Conservation (phyloP, 2,888 invertebrate species). For the Eristalis intricaria region DNA sequence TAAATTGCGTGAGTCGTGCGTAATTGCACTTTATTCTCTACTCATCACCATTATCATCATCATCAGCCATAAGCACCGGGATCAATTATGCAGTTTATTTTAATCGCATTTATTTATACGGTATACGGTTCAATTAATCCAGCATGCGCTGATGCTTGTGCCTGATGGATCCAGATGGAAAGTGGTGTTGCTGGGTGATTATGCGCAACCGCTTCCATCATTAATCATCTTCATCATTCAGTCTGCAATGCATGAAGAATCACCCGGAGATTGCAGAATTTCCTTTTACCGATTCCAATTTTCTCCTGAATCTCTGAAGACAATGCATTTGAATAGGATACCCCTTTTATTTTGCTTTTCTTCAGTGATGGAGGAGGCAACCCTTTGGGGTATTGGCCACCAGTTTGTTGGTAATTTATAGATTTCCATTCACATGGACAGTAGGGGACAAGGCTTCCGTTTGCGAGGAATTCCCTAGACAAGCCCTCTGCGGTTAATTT, state of each 20-base stretch:
- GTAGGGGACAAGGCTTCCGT: slow-evolving; percentile 37
- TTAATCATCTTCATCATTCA: slow-evolving; percentile 59
- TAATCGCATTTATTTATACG: slow-evolving; percentile 69
- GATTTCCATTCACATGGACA: slow-evolving; percentile 37
- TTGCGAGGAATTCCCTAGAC: slow-evolving; percentile 45
- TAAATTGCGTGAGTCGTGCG: slow-evolving; percentile 50
- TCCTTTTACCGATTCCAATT: slow-evolving; percentile 10
- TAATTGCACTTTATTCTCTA: slow-evolving; percentile 67
- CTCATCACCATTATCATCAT: slow-evolving; percentile 71
- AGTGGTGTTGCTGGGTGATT: slow-evolving; percentile 51
- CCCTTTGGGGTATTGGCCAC: slow-evolving; percentile 43
- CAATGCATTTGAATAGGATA: slow-evolving; percentile 33
- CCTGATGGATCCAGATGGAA: slow-evolving; percentile 61
- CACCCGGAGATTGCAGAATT: not conserved
- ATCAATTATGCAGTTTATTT: slow-evolving; percentile 67
- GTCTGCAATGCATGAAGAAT: slow-evolving; percentile 3
- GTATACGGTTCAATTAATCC: slow-evolving; percentile 64
- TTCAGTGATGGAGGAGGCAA: slow-evolving; percentile 19
- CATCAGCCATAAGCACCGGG: slow-evolving; percentile 57
- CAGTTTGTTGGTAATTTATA: slow-evolving; percentile 37
- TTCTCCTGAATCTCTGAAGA: slow-evolving; percentile 33
- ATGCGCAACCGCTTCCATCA: slow-evolving; percentile 43
- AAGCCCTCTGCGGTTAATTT: slow-evolving; percentile 55
- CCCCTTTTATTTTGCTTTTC: slow-evolving; percentile 10
- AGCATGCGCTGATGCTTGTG: slow-evolving; percentile 18